These are phyloP conservation scores for Sporophila hypoxantha DNA, from an alignment of 2,113 vertebrate genomes.

Conservation along the genomic window DNA sequence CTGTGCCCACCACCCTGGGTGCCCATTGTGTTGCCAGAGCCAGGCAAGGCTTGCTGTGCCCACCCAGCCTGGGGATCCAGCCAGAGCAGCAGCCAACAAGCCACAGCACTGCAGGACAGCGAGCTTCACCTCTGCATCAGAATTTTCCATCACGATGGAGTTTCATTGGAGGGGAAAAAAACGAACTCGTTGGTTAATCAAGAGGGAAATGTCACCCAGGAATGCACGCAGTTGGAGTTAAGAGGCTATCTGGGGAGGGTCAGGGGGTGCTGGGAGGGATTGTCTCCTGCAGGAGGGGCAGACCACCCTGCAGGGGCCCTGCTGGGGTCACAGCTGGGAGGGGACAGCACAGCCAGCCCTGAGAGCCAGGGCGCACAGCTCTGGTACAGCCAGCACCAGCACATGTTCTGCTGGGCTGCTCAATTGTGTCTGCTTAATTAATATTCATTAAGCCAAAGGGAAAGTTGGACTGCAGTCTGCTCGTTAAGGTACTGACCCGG, in stretches of 20 bases:
- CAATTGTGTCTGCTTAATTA: conserved; percentile 38
- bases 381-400: background rate
- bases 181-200: no score
- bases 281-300: background rate
- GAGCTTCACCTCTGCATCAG: background rate
- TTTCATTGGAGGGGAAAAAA: no score
- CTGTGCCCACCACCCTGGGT: no score
- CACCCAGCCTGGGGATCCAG: background rate
- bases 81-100: background rate
- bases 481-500: conserved; percentile 35
- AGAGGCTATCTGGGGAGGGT: no score
- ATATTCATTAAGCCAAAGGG: conserved; percentile 43
- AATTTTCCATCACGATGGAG: no score
- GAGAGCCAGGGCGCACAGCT: background rate
- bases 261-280: background rate
- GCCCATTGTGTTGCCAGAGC: no score
- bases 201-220: no score
- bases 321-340: background rate
- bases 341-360: background rate
- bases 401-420: background rate
- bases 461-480: conserved; percentile 36
- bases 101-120: background rate
- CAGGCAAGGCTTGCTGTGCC: no score
- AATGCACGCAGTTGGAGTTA: no score
- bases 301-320: conserved; percentile 10